A percentile compares a stretch with the other conserved stretches of the same genome.
Conservation (phyloP, 2,888 invertebrate species). For the Arge pagana region DNA sequence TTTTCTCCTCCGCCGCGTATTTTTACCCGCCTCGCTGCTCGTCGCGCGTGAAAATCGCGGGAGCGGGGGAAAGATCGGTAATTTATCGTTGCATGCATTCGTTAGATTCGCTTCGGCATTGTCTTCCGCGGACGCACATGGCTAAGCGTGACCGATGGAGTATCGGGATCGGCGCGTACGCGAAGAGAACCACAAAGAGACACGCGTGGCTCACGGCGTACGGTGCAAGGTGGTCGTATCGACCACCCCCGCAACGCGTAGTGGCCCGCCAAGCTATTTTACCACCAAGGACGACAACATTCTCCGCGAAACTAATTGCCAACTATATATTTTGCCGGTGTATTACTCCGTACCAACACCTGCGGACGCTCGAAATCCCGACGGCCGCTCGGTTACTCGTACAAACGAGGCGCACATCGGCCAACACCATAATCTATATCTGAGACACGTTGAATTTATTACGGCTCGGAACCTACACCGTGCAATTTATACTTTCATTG, state of each 20-base stretch:
- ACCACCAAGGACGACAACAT: conserved; percentile 55
- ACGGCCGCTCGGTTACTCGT: conserved; percentile 1
- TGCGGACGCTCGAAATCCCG: conserved; percentile 8
- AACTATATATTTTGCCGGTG: conserved; percentile 16
- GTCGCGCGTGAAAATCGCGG: conserved; percentile 32
- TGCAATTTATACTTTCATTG: conserved; percentile 23
- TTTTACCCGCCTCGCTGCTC: too few relatives aligned
- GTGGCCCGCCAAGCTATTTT: conserved; percentile 43
- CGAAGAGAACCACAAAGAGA: too few relatives aligned
- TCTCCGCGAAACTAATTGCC: conserved; percentile 57
- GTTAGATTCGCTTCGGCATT: conserved; percentile 6
- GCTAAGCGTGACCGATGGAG: too few relatives aligned
- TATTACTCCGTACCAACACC: background rate
- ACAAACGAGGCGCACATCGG: too few relatives aligned
- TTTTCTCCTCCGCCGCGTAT: too few relatives aligned
- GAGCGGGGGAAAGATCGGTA: conserved; percentile 10
- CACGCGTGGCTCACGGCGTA: too few relatives aligned
- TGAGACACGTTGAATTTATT: conserved; percentile 35
- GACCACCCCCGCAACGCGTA: conserved; percentile 46
- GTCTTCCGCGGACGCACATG: too few relatives aligned
- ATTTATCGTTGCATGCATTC: conserved; percentile 16
- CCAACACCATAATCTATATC: conserved; percentile 34
- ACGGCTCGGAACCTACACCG: conserved; percentile 28
- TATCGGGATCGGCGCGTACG: too few relatives aligned
- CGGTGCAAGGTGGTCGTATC: too few relatives aligned